A percentile compares a stretch with the other conserved stretches of the same genome.
These are phyloP conservation scores for Venustaconcha ellipsiformis DNA, from an alignment of 1,140 invertebrate species.

Conservation along the genomic window DNA sequence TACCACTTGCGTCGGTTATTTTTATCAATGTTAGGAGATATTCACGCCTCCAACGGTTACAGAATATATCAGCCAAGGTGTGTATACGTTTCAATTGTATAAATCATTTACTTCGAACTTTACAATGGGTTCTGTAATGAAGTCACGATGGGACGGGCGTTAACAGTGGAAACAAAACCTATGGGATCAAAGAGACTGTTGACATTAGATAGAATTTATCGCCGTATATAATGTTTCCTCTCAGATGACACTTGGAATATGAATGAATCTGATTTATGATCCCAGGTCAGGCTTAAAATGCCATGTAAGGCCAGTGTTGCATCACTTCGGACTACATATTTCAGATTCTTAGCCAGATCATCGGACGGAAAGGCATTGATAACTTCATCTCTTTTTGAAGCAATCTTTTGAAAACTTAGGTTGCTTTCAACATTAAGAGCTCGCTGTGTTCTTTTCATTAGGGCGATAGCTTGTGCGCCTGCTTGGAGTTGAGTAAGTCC, in stretches of 20 bases:
- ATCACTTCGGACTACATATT: conserved; percentile 5
- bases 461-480: conserved; percentile 11
- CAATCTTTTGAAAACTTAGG: conserved; percentile 31
- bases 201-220: conserved; percentile 32
- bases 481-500: conserved; percentile 18
- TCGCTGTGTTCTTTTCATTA: conserved; percentile 30
- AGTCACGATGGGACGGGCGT: too few relatives aligned
- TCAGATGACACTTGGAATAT: conserved; percentile 14
- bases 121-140: too few relatives aligned
- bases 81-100: too few relatives aligned
- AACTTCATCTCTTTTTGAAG: conserved; percentile 25
- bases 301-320: too few relatives aligned
- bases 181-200: conserved; percentile 42
- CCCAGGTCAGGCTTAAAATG: conserved; percentile 30
- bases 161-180: conserved; percentile 23
- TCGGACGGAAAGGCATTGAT: conserved; percentile 14
- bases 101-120: too few relatives aligned
- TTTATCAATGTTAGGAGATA: too few relatives aligned
- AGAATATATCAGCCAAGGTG: too few relatives aligned
- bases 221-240: conserved; percentile 20
- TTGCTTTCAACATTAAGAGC: conserved; percentile 11
- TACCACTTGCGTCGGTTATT: too few relatives aligned
- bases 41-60: too few relatives aligned
- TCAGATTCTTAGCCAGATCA: conserved; percentile 31
- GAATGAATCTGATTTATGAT: conserved; percentile 22